Conservation (phyloP, 2,113 vertebrate species). For the Lycocorax pyrrhopterus region DNA sequence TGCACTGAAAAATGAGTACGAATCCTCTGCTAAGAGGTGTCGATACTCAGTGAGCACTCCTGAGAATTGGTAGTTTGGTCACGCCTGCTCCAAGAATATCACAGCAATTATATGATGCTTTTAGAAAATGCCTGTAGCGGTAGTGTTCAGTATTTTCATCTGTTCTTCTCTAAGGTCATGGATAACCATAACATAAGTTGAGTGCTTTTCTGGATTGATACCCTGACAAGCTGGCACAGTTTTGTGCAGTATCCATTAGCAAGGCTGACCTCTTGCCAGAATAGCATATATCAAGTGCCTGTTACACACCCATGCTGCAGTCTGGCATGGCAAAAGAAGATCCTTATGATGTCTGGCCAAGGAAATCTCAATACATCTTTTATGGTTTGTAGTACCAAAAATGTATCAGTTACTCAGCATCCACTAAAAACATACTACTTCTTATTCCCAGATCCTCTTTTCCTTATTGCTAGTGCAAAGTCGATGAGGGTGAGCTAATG, state of each 20-base stretch:
- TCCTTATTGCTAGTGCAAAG: conserved; percentile 50
- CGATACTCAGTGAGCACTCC: background rate
- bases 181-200: background rate
- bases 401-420: background rate
- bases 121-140: background rate
- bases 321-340: background rate
- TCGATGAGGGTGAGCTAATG: conserved; percentile 50
- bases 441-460: conserved; percentile 46
- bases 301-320: background rate
- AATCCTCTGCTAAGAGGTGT: background rate
- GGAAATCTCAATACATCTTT: background rate
- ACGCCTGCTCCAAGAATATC: background rate
- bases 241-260: background rate
- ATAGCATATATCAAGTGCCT: background rate
- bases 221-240: background rate
- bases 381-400: background rate
- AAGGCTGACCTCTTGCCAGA: background rate
- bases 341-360: background rate
- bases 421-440: background rate
- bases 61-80: background rate
- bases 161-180: background rate
- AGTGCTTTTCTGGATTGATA: background rate
- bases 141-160: background rate
- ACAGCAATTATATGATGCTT: background rate
- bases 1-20: background rate